Evolutionary conservation across 2,888 invertebrate species (phyloP).

Genomic region (Isotomurus palustris): DNA sequence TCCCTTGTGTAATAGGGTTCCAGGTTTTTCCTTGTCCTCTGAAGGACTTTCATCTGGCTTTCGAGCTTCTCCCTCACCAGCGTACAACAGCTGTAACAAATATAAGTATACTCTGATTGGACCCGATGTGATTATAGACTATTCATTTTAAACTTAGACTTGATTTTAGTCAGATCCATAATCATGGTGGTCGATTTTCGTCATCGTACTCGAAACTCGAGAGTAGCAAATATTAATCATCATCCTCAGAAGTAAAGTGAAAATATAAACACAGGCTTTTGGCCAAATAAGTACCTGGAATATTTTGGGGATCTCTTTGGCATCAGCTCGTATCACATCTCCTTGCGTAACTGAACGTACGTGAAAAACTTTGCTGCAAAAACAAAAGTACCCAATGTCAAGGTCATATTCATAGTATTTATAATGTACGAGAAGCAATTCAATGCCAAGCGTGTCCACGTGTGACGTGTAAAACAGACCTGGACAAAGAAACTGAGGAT

Average conservation of each 20-base stretch:
- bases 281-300: constrained; percentile 67
- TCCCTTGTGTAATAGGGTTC: constrained; percentile 75
- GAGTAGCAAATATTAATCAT: constrained; percentile 40
- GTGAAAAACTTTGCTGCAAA: constrained; percentile 91
- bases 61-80: constrained; percentile 73
- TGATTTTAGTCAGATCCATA: background rate
- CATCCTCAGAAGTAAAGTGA: constrained; percentile 13
- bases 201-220: constrained; percentile 26
- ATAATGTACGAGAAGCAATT: no score
- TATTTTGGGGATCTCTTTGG: constrained; percentile 98
- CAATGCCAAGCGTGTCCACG: background rate
- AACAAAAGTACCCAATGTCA: background rate
- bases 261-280: background rate
- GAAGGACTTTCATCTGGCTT: constrained; percentile 51
- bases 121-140: background rate
- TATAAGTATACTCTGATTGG: background rate
- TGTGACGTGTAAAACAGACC: background rate
- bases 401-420: no score
- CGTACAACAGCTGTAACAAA: constrained; percentile 73
- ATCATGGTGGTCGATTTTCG: constrained; percentile 14
- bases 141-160: background rate
- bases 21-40: constrained; percentile 55
- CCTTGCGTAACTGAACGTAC: constrained; percentile 97
- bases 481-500: no score
- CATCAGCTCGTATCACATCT: constrained; percentile 97